Base-by-base conservation (phyloP, 2,888 invertebrate species). In the Acanthopleura granulata region DNA sequence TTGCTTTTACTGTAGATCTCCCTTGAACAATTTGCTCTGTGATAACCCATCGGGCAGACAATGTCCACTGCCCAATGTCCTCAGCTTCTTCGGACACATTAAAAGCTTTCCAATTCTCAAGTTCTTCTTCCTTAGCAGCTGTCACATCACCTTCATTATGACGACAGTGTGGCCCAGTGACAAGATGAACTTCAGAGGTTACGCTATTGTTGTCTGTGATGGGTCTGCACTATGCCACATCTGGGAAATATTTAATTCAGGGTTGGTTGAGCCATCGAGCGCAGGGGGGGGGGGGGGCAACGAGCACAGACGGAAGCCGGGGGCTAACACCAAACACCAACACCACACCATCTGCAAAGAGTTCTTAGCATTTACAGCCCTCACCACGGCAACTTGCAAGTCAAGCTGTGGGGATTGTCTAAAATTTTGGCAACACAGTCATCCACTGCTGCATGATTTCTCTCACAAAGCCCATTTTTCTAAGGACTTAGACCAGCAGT, bases 381-480 rank as follows among this genome's bases (percentile, higher is more conserved):
- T 70, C n/a, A 74, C 49, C 22, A 69, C 25, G n/a, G 74, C 74
- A 16, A 69, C 16, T 51, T 74, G 69, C 11, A 74, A 27, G 14
- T 0, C 40, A 9, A 74, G 27, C 25, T 74, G 0, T 66, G 74
- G 18, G 69, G 6, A 25, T 74, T 69, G 16, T 25, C 49, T 49
- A 74, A 25, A 49, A 74, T 74, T 30, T 69, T 74, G 18, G 22
- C 49, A 69, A 74, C 74, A 49, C 70, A 70, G 50, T 74, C n/a
- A 74, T 70, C 74, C 40, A 74, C 74, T 15, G 70, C 70, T 12
- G 74, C 74, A 69, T 74, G 74, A 50, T 74, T 74, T 22, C 69
- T 22, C 49, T 79, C 79, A 72, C 76, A 75, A 76, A 57, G 1
- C n/a, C 78, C 78, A 74, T 75, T 78, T 72, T 75, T 74, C 76